phyloP scores from a whole-genome alignment of 2,888 invertebrate genomes.

The Scelioninae gen. 1 region DNA sequence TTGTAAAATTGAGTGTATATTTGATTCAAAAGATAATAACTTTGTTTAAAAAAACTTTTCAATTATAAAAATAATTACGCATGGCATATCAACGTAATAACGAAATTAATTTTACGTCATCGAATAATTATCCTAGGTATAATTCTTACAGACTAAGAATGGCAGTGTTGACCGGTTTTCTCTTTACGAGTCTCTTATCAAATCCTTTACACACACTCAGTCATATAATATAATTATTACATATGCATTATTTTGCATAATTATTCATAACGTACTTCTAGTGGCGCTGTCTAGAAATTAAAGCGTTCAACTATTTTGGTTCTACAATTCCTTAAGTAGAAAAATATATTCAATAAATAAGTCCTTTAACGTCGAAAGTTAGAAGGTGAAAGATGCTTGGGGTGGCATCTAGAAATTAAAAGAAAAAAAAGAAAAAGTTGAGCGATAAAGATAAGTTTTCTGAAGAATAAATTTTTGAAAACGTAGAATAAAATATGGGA shows the following conservation, averaged over 20 bases:
- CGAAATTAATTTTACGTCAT: neutral
- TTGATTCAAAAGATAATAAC: slow-evolving; percentile 4
- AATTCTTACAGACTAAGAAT: slow-evolving; percentile 56
- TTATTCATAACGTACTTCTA: slow-evolving; percentile 25
- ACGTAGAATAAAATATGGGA: neutral
- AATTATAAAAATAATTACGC: slow-evolving; percentile 32
- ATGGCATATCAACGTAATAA: neutral
- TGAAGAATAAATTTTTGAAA: too few relatives aligned
- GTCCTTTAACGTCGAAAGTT: too few relatives aligned
- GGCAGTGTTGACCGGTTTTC: slow-evolving; percentile 72
- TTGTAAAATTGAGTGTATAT: too few relatives aligned
- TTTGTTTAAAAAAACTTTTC: neutral
- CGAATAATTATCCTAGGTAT: slow-evolving; percentile 17
- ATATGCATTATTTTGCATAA: slow-evolving; percentile 43
- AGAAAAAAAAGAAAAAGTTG: too few relatives aligned
- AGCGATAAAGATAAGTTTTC: too few relatives aligned
- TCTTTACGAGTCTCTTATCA: slow-evolving; percentile 40
- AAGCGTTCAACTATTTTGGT: too few relatives aligned
- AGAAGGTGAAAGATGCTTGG: too few relatives aligned
- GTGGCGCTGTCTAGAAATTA: slow-evolving; percentile 4
- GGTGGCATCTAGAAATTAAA: too few relatives aligned
- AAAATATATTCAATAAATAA: neutral
- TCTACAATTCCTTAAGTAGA: too few relatives aligned
- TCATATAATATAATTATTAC: slow-evolving; percentile 36
- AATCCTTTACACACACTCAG: slow-evolving; percentile 48